Conservation (phyloP, 1,140 invertebrate species). For the Ceratosolen solmsi region DNA sequence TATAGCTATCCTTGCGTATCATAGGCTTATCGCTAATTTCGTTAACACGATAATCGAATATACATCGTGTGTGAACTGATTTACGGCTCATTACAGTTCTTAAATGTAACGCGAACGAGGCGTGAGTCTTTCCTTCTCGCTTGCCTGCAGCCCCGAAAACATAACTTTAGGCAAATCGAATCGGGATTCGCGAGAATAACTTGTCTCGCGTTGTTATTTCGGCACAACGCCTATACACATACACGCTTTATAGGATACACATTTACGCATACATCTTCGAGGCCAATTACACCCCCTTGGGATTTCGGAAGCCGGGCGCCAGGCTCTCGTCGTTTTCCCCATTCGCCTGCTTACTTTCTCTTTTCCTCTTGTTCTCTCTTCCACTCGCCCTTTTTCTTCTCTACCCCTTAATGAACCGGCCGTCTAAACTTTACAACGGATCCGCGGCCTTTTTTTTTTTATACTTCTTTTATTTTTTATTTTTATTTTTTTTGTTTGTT, state of each 20-base stretch:
- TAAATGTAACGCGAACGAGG: background rate
- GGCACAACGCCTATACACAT: background rate
- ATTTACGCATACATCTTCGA: slow-evolving; percentile 50
- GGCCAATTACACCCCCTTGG: slow-evolving; percentile 62
- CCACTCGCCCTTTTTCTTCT: slow-evolving; percentile 58
- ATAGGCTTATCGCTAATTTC: no score
- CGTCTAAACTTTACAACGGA: slow-evolving; percentile 63
- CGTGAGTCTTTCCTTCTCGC: background rate
- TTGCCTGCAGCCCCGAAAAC: background rate
- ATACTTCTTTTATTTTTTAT: slow-evolving; percentile 14
- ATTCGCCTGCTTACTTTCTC: slow-evolving; percentile 9
- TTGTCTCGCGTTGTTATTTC: slow-evolving; percentile 10
- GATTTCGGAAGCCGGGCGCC: slow-evolving; percentile 58
- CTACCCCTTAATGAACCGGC: slow-evolving; percentile 65
- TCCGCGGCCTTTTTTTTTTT: slow-evolving; percentile 52
- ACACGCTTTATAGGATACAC: background rate
- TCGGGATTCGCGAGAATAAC: slow-evolving; percentile 1
- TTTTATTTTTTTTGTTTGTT: slow-evolving; percentile 52
- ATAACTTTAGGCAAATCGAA: background rate
- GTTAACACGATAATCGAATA: no score
- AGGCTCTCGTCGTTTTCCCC: slow-evolving; percentile 10
- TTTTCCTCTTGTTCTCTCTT: slow-evolving; percentile 45
- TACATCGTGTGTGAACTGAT: no score
- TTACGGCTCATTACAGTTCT: background rate
- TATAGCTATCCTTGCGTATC: no score